phyloP scores from a whole-genome alignment of 2,113 vertebrate genomes.

The Tursiops truncatus region DNA sequence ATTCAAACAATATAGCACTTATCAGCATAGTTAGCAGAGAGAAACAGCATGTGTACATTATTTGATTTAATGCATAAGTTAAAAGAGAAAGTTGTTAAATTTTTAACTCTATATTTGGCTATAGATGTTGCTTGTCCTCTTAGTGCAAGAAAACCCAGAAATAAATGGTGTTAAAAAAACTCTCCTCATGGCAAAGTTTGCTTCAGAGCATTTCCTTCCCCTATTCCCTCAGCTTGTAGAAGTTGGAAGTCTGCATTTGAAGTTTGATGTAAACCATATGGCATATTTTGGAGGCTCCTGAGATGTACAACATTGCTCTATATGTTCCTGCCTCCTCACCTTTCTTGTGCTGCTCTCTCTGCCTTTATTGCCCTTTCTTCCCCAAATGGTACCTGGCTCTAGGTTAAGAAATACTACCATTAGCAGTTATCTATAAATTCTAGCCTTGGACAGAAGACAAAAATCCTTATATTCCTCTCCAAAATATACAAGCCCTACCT shows the following conservation, averaged over 20 bases:
- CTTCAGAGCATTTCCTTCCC: neutral
- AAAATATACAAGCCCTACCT: neutral
- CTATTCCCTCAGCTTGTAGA: neutral
- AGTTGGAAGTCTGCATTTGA: neutral
- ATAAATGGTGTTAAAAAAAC: neutral
- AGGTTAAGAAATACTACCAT: neutral
- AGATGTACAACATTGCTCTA: neutral
- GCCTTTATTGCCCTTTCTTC: neutral
- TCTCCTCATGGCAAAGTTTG: neutral
- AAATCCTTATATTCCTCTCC: neutral
- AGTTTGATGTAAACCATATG: neutral
- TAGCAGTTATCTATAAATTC: neutral
- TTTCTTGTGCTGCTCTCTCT: neutral
- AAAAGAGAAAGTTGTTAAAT: neutral
- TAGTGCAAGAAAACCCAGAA: neutral
- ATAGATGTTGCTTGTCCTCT: neutral
- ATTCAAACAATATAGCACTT: neutral
- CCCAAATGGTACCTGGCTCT: neutral
- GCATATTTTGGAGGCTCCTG: neutral
- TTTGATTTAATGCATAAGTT: neutral
- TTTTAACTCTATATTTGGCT: neutral
- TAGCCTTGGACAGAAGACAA: neutral
- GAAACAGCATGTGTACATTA: neutral
- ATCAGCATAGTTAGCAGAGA: neutral
- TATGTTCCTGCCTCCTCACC: neutral